Percentiles rank a stretch among this genome's conserved stretches.
phyloP scores from a whole-genome alignment of 2,113 vertebrate genomes.

The Ochotona princeps region DNA sequence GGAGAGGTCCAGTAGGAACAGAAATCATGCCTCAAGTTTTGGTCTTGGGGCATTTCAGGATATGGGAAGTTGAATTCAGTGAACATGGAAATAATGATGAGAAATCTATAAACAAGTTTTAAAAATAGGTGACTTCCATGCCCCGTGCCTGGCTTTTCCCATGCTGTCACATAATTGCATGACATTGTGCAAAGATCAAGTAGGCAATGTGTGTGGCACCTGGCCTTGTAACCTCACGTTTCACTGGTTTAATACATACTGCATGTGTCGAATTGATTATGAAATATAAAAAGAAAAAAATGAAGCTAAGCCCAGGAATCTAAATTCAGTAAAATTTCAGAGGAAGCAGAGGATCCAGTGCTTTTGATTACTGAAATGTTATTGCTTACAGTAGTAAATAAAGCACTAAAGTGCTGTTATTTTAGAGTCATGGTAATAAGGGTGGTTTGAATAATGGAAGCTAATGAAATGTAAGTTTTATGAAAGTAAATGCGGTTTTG shows the following conservation, averaged over 20 bases:
- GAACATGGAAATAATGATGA: constrained; percentile 82
- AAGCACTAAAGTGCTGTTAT: neutral
- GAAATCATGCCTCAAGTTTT: constrained; percentile 73
- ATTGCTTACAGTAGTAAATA: neutral
- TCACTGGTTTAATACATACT: constrained; percentile 12
- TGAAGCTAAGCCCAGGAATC: neutral
- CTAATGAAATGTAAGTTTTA: neutral
- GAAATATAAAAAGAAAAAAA: constrained; percentile 51
- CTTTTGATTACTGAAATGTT: constrained; percentile 8
- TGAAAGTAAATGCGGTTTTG: neutral
- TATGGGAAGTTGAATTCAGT: constrained; percentile 81
- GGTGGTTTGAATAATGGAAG: neutral
- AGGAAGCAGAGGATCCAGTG: neutral
- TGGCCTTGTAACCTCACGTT: neutral
- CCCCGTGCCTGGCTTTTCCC: constrained; percentile 80
- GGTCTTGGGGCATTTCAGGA: constrained; percentile 77
- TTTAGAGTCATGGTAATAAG: constrained; percentile 1
- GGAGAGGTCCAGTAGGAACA: constrained; percentile 74
- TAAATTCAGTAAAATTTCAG: constrained; percentile 1
- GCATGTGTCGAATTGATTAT: neutral
- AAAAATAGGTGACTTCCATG: constrained; percentile 84
- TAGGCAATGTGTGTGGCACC: neutral
- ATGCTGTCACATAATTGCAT: constrained; percentile 73
- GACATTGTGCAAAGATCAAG: neutral
- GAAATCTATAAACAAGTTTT: constrained; percentile 83